Percentiles rank a stretch among this genome's conserved stretches.
phyloP scores from a whole-genome alignment of 2,113 vertebrate genomes.

The Marmota flaviventris region DNA sequence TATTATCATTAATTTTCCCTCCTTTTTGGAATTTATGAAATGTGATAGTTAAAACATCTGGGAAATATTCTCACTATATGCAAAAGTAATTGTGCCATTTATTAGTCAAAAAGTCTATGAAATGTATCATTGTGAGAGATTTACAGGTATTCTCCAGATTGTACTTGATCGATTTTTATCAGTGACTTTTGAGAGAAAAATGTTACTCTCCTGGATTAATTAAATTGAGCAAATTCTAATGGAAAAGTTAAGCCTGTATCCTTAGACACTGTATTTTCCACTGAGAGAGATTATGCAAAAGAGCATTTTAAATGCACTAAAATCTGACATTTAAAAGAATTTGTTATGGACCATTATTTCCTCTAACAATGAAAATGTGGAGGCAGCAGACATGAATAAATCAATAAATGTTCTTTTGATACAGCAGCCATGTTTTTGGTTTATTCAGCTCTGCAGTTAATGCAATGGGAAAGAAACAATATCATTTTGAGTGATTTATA shows the following conservation, averaged over 20 bases:
- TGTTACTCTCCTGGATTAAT: constrained; percentile 71
- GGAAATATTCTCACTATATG: not conserved
- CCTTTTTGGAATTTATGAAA: not conserved
- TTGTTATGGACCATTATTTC: constrained; percentile 78
- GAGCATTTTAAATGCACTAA: constrained; percentile 62
- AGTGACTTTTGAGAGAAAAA: constrained; percentile 71
- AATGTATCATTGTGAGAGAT: constrained; percentile 9
- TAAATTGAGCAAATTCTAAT: constrained; percentile 74
- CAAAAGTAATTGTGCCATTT: constrained; percentile 22
- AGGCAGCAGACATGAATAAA: constrained; percentile 73
- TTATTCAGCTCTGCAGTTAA: constrained; percentile 72
- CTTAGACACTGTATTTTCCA: constrained; percentile 75
- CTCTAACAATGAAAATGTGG: constrained; percentile 71
- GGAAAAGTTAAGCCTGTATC: constrained; percentile 64
- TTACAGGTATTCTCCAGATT: constrained; percentile 37
- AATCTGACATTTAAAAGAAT: constrained; percentile 84
- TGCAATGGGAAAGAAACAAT: constrained; percentile 70
- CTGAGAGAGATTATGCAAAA: constrained; percentile 81
- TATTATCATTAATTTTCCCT: not conserved
- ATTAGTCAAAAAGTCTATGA: constrained; percentile 48
- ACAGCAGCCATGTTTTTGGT: constrained; percentile 51
- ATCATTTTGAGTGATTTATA: constrained; percentile 76
- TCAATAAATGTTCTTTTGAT: constrained; percentile 80
- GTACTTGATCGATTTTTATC: constrained; percentile 57
- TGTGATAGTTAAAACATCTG: constrained; percentile 49